Conservation (phyloP, 2,888 invertebrate species). For the Labia minor region DNA sequence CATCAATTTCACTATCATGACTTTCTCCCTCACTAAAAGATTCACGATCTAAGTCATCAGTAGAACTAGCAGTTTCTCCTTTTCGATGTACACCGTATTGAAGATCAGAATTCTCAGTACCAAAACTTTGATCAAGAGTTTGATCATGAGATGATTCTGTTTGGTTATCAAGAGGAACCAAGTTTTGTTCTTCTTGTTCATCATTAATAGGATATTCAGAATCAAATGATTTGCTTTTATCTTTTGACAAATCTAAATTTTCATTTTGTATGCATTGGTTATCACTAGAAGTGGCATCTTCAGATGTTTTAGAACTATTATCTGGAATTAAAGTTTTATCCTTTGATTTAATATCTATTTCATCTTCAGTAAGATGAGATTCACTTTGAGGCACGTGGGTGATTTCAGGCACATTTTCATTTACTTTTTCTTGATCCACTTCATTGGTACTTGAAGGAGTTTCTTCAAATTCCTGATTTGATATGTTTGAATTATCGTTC, state of each 20-base stretch:
- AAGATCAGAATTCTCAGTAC: not conserved
- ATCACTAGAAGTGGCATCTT: not conserved
- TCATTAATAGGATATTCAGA: not conserved
- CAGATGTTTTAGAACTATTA: not conserved
- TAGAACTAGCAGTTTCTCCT: not conserved
- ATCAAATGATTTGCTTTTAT: too few species aligned
- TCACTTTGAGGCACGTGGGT: not conserved
- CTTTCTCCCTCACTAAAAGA: not conserved
- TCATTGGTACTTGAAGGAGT: not conserved
- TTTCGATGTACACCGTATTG: not conserved
- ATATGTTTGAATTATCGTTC: too few species aligned
- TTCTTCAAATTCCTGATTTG: not conserved
- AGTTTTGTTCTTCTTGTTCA: not conserved
- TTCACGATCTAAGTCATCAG: not conserved
- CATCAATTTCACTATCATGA: conserved; percentile 20
- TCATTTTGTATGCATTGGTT: not conserved
- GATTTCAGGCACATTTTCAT: not conserved
- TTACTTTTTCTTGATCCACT: not conserved
- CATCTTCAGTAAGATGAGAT: not conserved
- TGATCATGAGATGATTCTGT: not conserved
- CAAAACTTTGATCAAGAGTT: conserved; percentile 5
- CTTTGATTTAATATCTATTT: not conserved
- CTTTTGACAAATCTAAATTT: too few species aligned
- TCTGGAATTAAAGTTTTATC: not conserved
- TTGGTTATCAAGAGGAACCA: not conserved